phyloP scores from a whole-genome alignment of 2,888 invertebrate species.

The Lathronympha strigana region DNA sequence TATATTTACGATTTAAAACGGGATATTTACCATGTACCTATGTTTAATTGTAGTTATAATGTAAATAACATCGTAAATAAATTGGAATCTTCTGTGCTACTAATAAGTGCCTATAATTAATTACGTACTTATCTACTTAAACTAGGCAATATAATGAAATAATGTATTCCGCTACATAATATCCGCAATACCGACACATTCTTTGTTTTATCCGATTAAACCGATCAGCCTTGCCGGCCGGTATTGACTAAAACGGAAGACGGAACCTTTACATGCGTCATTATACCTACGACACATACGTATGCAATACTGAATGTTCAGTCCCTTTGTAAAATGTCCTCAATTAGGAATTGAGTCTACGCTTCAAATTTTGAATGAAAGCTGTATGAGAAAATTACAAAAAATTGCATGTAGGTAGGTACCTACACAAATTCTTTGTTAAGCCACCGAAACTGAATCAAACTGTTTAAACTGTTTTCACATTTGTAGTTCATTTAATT shows the following conservation, averaged over 20 bases:
- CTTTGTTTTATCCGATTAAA: slow-evolving; percentile 43
- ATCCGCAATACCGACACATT: slow-evolving; percentile 33
- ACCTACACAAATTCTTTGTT: too few species aligned
- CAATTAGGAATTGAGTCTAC: neutral
- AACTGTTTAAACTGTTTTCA: too few species aligned
- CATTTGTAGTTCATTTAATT: too few species aligned
- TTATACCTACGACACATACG: too few species aligned
- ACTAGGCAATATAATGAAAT: slow-evolving; percentile 1
- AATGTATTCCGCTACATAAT: slow-evolving; percentile 25
- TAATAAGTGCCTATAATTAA: neutral
- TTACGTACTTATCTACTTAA: neutral
- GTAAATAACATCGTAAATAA: too few species aligned
- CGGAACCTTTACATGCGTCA: slow-evolving; percentile 54
- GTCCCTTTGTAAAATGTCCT: neutral
- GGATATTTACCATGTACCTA: too few species aligned
- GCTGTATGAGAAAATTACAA: too few species aligned
- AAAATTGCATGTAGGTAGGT: neutral
- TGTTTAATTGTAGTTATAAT: too few species aligned
- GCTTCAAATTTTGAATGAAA: neutral
- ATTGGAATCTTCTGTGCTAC: neutral
- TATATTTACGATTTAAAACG: too few species aligned
- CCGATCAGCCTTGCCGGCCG: slow-evolving; percentile 55
- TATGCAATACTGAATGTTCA: neutral
- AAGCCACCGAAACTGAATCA: too few species aligned
- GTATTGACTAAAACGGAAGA: slow-evolving; percentile 69